Evolutionary conservation across 2,888 invertebrate genomes (phyloP).

Genomic region (Brachyopa scutellaris): DNA sequence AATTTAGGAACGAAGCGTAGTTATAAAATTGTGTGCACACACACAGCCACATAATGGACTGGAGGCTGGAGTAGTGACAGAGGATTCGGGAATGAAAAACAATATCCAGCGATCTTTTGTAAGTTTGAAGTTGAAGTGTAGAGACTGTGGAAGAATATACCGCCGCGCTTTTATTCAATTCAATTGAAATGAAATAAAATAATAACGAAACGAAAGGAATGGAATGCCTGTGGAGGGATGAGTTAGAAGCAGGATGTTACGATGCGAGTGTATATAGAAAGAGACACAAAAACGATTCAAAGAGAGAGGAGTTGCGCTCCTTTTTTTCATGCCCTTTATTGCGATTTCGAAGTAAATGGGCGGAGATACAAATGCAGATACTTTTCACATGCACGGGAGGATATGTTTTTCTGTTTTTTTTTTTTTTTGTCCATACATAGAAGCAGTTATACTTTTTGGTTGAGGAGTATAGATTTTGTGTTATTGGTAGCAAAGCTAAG

Average conservation of each 20-base stretch:
- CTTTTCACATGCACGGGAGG: background rate
- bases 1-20: constrained; percentile 72
- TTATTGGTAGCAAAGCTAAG: too few species aligned
- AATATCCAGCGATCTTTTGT: constrained; percentile 68
- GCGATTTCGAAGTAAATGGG: constrained; percentile 53
- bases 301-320: constrained; percentile 13
- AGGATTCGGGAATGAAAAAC: constrained; percentile 40
- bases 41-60: constrained; percentile 52
- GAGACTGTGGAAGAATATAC: constrained; percentile 62
- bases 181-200: constrained; percentile 70
- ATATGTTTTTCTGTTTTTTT: background rate
- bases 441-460: too few species aligned
- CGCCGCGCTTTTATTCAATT: constrained; percentile 60
- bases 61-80: background rate
- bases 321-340: constrained; percentile 7
- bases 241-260: constrained; percentile 49
- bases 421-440: too few species aligned
- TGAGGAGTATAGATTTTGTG: too few species aligned
- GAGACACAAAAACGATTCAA: constrained; percentile 66
- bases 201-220: constrained; percentile 53
- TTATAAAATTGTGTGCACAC: constrained; percentile 68
- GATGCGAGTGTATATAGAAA: constrained; percentile 40
- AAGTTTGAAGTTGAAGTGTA: constrained; percentile 67
- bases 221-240: constrained; percentile 32
- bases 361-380: constrained; percentile 56